These are phyloP conservation scores for Bemisia tabaci DNA, from an alignment of 1,140 invertebrate genomes.

Conservation along the genomic window DNA sequence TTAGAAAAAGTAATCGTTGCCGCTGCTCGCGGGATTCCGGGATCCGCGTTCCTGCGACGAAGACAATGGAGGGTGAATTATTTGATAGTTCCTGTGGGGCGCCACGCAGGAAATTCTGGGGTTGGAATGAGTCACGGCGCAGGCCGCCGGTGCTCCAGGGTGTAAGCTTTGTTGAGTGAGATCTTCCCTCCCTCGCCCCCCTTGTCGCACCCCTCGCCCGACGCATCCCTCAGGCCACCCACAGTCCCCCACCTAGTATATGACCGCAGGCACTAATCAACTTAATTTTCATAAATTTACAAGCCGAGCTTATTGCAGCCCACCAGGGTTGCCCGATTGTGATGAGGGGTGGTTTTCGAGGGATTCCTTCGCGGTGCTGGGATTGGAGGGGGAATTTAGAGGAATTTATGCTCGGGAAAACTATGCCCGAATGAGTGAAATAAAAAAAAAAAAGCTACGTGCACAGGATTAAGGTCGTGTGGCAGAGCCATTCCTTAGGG, in stretches of 20 bases:
- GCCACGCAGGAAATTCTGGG: neutral
- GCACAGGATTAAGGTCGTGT: no score
- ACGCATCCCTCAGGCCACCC: neutral
- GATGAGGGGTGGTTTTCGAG: no score
- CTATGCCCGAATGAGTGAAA: no score
- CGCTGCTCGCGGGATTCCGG: neutral
- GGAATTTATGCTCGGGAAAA: no score
- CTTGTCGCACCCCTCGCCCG: neutral
- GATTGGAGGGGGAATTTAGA: no score
- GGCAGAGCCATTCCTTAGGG: no score
- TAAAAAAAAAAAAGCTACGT: no score
- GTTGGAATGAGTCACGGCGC: neutral
- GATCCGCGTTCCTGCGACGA: neutral
- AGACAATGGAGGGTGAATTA: neutral
- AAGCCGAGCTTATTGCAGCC: neutral
- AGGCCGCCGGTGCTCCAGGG: neutral
- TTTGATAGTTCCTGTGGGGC: neutral
- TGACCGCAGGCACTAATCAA: neutral
- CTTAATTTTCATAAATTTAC: neutral
- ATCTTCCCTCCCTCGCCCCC: neutral
- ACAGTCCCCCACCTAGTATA: neutral
- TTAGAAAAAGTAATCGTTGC: neutral
- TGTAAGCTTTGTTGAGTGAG: neutral
- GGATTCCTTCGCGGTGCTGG: no score
- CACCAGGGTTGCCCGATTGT: no score